Evolutionary conservation across 2,113 vertebrate genomes (phyloP).

Genomic region (Leptodactylus fuscus): DNA sequence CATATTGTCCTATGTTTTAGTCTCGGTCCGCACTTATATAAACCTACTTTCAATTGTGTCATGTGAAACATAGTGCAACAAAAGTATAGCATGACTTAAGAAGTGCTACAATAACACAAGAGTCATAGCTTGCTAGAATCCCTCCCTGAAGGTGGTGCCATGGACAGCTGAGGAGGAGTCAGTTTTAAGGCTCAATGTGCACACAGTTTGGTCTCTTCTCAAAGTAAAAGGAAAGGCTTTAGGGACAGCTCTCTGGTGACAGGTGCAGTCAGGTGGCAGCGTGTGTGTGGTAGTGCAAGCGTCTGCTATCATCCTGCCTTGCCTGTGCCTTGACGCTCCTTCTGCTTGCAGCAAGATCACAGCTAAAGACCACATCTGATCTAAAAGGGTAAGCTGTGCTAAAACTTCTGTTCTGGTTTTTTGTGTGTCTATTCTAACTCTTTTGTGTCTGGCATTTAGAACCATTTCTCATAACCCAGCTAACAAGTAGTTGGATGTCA

Average conservation of each 20-base stretch:
- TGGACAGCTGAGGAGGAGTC: constrained; percentile 65
- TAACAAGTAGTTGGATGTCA: background rate
- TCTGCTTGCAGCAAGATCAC: constrained; percentile 63
- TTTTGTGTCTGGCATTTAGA: background rate
- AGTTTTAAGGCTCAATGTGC: constrained; percentile 65
- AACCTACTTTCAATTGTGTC: background rate
- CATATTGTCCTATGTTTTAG: background rate
- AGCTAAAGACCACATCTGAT: constrained; percentile 64
- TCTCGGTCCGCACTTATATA: background rate
- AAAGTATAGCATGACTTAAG: background rate
- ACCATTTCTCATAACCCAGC: background rate
- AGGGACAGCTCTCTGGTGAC: constrained; percentile 64
- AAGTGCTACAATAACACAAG: constrained; percentile 16
- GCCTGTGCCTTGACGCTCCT: constrained; percentile 63
- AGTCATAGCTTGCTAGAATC: background rate
- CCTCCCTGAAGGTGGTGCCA: constrained; percentile 59
- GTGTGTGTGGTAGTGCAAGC: constrained; percentile 53
- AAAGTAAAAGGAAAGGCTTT: constrained; percentile 65
- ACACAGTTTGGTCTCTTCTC: constrained; percentile 63
- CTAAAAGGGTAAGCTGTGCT: constrained; percentile 71
- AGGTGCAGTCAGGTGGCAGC: constrained; percentile 66
- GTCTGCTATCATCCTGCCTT: constrained; percentile 30
- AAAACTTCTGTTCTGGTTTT: background rate
- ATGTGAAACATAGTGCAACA: background rate
- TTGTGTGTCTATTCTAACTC: background rate